phyloP scores from a whole-genome alignment of 2,797 vertebrate species.

The Bufotes viridis region DNA sequence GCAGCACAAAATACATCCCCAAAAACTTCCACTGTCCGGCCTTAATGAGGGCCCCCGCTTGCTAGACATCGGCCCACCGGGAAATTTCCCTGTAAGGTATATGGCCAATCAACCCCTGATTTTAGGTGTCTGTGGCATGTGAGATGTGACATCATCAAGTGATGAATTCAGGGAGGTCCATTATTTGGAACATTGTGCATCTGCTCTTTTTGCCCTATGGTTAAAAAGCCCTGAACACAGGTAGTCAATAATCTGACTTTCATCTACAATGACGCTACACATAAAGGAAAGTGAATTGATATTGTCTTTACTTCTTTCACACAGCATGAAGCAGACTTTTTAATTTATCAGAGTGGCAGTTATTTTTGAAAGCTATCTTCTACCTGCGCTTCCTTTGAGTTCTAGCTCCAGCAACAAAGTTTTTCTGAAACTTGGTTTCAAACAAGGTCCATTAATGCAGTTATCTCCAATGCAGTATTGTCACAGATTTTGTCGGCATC shows the following conservation, averaged over 20 bases:
- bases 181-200: not conserved
- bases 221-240: too few species aligned
- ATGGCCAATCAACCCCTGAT: too few species aligned
- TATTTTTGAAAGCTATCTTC: not conserved
- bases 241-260: not conserved
- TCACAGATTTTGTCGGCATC: not conserved
- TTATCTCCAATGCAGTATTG: not conserved
- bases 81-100: too few species aligned
- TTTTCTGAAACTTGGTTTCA: not conserved
- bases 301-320: not conserved
- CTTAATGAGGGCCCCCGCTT: too few species aligned
- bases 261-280: not conserved
- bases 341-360: not conserved
- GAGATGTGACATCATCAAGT: not conserved
- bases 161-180: not conserved
- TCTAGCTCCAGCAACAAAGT: not conserved
- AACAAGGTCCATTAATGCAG: not conserved
- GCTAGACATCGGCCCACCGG: too few species aligned
- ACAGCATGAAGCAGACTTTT: not conserved
- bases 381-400: not conserved
- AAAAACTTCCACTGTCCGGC: too few species aligned
- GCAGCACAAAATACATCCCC: too few species aligned
- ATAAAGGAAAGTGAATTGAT: not conserved
- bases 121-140: too few species aligned
- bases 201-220: too few species aligned